Evolutionary conservation across 30 jellyfish, hydroid and myxozoan genomes (phyloP), one percentile per base, ranked within the genome.

Genomic region (Phacellophora camtschatica): DNA sequence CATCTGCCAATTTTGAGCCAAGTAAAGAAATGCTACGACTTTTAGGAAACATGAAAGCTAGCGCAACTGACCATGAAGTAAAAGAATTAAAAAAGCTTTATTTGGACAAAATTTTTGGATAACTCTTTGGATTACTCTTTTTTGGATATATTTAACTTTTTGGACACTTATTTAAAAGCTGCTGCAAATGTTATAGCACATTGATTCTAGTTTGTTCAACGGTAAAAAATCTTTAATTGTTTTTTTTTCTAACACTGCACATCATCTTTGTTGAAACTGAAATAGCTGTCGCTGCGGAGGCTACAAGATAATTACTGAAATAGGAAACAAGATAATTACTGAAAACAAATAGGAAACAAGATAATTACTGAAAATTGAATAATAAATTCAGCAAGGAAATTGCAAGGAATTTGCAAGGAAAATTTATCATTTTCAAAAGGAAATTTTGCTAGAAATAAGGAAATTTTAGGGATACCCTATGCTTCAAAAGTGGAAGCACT

Each of bases 11-110:
- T 6, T 15, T 20, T 57, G 23, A 2, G 18, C 27, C 51, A 1
- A 27, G 24, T 57, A 39, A 36, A 28, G 33, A 53, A 1, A 4
- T 68, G 63, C 13, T 82, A 4, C 20, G 20, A 57, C 61, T 56
- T 23, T 54, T 67, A 10, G 4, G 24, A 37, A 25, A 33, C 7
- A 53, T 82, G 88, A 82, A 82, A 49, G 80, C 94, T n/a, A 82
- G 59, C 69, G 94, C 84, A 53, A 69, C 94, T 16, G 84, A 82
- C 43, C 23, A 12, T 9, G 78, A 81, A 41, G 78, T 87, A 3
- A 20, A 32, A 65, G 74, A 43, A 16, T 24, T 30, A 28, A 74
- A 57, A 39, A 39, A 39, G 51, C 51, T 5, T 5, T 39, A 39
- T 13, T 13, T 39, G 7, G 51, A 39, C 51, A 39, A 5, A 5